Conservation (phyloP, 1,140 invertebrate species). For the Hycleus cichorii region DNA sequence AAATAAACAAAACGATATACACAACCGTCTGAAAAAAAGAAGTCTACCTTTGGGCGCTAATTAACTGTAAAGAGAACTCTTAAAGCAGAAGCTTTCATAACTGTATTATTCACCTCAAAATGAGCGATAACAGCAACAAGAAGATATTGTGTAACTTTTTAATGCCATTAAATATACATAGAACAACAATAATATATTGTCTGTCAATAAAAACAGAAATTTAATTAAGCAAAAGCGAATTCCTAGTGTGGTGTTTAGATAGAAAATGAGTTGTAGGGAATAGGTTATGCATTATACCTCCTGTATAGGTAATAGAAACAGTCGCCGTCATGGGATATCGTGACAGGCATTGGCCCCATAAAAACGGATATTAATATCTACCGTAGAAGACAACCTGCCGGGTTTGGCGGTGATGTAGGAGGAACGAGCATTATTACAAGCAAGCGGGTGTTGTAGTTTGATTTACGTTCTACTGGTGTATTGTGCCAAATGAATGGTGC, state of each 20-base stretch:
- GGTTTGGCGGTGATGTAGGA: slow-evolving; percentile 12
- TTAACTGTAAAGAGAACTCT: no score
- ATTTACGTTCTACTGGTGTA: slow-evolving; percentile 24
- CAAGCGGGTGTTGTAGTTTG: slow-evolving; percentile 20
- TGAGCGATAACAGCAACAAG: no score
- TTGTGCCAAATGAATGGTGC: slow-evolving; percentile 22
- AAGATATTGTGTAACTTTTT: no score
- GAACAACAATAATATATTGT: no score
- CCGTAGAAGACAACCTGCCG: slow-evolving; percentile 14
- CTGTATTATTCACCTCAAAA: no score
- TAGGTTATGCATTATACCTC: background rate
- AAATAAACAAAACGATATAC: no score
- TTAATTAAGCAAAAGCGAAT: slow-evolving; percentile 11
- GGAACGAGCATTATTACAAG: slow-evolving; percentile 27
- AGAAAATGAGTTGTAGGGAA: slow-evolving; percentile 5
- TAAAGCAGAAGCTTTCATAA: no score
- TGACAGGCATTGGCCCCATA: slow-evolving; percentile 13
- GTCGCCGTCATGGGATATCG: background rate
- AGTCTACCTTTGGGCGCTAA: no score
- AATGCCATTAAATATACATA: no score
- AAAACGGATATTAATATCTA: slow-evolving; percentile 24
- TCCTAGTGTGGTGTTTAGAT: slow-evolving; percentile 4
- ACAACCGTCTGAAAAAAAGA: no score
- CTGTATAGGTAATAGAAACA: no score
- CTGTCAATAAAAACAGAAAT: slow-evolving; percentile 2